Conservation (phyloP, 1,140 invertebrate genomes). For the Cyphomyrmex costatus region DNA sequence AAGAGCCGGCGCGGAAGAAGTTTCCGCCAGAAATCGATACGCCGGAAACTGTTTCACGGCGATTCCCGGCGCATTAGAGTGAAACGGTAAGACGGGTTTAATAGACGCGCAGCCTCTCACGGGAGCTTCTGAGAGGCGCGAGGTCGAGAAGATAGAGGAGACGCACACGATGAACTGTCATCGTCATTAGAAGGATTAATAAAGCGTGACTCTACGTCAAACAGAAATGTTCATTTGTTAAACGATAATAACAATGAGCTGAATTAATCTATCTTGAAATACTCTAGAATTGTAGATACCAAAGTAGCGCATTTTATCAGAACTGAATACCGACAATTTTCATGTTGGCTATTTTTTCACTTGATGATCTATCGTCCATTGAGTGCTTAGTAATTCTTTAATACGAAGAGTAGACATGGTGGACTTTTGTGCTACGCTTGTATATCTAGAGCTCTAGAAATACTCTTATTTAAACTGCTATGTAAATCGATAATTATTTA, state of each 20-base stretch:
- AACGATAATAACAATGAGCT: not conserved
- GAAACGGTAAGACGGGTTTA: conserved; percentile 29
- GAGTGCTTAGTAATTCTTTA: too few relatives aligned
- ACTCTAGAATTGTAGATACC: not conserved
- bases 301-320: too few relatives aligned
- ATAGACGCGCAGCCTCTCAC: conserved; percentile 19
- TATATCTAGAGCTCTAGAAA: too few relatives aligned
- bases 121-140: not conserved
- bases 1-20: conserved; percentile 45
- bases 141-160: not conserved
- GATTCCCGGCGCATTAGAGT: conserved; percentile 16
- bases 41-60: conserved; percentile 51
- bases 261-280: not conserved
- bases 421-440: too few relatives aligned
- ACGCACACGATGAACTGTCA: not conserved
- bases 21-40: conserved; percentile 53
- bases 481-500: conserved; percentile 12
- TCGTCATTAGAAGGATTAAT: not conserved
- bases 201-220: not conserved
- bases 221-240: not conserved
- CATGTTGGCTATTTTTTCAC: too few relatives aligned
- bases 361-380: too few relatives aligned
- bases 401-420: too few relatives aligned
- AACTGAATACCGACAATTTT: too few relatives aligned
- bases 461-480: not conserved